These are phyloP conservation scores for Lordiphosa stackelbergi DNA, from an alignment of 1,140 invertebrate genomes.

Conservation along the genomic window DNA sequence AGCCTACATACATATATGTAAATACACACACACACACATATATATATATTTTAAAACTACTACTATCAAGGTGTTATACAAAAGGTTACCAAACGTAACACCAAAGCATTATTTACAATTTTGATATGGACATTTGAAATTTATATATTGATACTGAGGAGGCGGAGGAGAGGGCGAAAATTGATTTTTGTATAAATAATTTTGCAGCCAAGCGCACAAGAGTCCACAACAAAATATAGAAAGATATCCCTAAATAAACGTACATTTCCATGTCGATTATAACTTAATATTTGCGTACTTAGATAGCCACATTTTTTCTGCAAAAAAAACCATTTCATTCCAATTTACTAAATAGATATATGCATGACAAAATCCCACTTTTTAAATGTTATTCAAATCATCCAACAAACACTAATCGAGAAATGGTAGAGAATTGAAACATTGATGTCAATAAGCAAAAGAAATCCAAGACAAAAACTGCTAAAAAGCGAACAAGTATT, in stretches of 20 bases:
- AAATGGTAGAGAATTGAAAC: conserved; percentile 57
- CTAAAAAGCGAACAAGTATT: conserved; percentile 50
- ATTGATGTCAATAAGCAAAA: conserved; percentile 70
- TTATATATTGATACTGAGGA: conserved; percentile 43
- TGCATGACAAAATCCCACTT: conserved; percentile 32
- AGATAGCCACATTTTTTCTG: conserved; percentile 72
- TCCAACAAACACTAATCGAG: conserved; percentile 14
- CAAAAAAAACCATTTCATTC: conserved; percentile 40
- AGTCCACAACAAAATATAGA: conserved; percentile 42
- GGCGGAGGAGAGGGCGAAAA: conserved; percentile 44
- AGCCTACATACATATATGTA: conserved; percentile 14
- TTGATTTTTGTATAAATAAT: conserved; percentile 61
- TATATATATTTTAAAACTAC: conserved; percentile 21
- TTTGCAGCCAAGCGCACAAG: conserved; percentile 66
- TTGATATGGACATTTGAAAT: conserved; percentile 64
- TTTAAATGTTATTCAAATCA: conserved; percentile 43
- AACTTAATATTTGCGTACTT: conserved; percentile 62
- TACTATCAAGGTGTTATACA: conserved; percentile 7
- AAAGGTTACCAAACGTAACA: conserved; percentile 24
- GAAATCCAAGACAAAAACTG: conserved; percentile 26
- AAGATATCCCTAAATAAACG: conserved; percentile 41
- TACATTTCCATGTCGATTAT: conserved; percentile 67
- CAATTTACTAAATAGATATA: conserved; percentile 49
- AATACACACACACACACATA: conserved; percentile 14
- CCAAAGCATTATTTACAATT: conserved; percentile 40